Conservation (phyloP, 2,113 vertebrate species). For the Epinephelus cyanopodus region DNA sequence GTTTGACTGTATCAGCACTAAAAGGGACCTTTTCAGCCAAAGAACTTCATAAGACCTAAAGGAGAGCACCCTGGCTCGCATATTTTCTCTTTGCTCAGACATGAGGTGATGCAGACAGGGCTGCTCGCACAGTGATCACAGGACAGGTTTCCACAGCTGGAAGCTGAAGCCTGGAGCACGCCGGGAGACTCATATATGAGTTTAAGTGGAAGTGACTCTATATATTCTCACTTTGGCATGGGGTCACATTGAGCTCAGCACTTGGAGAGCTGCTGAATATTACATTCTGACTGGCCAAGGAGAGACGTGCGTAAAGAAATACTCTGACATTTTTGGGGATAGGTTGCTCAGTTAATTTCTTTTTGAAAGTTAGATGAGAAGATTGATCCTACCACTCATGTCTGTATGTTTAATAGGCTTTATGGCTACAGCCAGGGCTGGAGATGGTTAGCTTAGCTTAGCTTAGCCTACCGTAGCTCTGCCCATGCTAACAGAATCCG, state of each 20-base stretch:
- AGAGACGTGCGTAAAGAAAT: too few species aligned
- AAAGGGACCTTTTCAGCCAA: slow-evolving; percentile 43
- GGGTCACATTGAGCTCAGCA: slow-evolving; percentile 32
- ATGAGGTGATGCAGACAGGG: slow-evolving; percentile 14
- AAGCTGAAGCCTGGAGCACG: background rate
- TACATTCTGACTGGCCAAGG: background rate
- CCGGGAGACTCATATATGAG: slow-evolving; percentile 22
- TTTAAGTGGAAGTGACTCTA: background rate
- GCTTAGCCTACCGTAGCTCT: too few species aligned
- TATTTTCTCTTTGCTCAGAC: slow-evolving; percentile 34
- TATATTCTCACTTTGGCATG: background rate
- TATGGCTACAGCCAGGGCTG: background rate
- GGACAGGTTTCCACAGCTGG: slow-evolving; percentile 14
- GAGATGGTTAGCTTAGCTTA: too few species aligned
- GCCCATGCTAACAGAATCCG: too few species aligned
- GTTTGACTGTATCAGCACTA: slow-evolving; percentile 45
- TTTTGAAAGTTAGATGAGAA: background rate
- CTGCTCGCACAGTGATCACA: slow-evolving; percentile 26
- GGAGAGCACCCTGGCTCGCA: slow-evolving; percentile 4
- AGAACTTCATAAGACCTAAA: slow-evolving; percentile 35
- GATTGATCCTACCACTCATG: background rate
- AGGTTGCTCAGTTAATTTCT: background rate
- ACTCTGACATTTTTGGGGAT: background rate
- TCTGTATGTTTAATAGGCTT: background rate
- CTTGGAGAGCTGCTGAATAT: background rate